Base-by-base conservation (phyloP, 2,888 invertebrate genomes). In the Dynastes maya region DNA sequence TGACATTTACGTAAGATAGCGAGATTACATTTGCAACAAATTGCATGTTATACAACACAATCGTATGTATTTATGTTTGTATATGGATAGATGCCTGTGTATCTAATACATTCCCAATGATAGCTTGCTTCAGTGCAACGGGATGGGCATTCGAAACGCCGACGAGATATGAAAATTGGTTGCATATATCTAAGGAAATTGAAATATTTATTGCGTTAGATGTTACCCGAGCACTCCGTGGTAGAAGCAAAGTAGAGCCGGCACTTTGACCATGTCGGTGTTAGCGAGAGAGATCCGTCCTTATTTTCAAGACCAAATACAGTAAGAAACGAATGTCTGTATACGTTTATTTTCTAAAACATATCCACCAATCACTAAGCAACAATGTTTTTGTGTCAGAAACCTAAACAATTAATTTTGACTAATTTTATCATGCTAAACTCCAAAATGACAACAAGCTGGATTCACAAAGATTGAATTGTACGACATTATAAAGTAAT, bases 111-210 rank as follows among this genome's bases (percentile, higher is more conserved):
- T 53, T n/a, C n/a, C 53, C 13, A 22, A 22, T 22, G 37, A 37
- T 45, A 6, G 55, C 55, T 58, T n/a, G 16, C 16, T 5, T 53
- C n/a, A 22, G 8, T 5, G 16, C 8, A 16, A 8, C 27, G 27
- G 55, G 22, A 58, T 58, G n/a, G 55, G 55, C 53, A 53, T 53
- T n/a, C 53, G 53, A 53, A 6, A 53, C 53, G n/a, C 55, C 8
- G 22, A 22, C 55, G 55, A 58, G 22, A 27, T 58, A 58, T 2
- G 55, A 58, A 27, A 58, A 58, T 58, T 58, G 55, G 55, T 58
- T 58, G 55, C 55, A 58, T 58, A 58, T 22, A 58, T 58, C 55
- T 16, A 58, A 58, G 55, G 55, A 58, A 58, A 58, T 58, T 58
- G 55, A 58, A 58, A 58, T 58, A 58, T 58, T 58, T 58, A 58